Conservation (phyloP, 2,888 invertebrate species). For the Amphipyra tragopoginis region DNA sequence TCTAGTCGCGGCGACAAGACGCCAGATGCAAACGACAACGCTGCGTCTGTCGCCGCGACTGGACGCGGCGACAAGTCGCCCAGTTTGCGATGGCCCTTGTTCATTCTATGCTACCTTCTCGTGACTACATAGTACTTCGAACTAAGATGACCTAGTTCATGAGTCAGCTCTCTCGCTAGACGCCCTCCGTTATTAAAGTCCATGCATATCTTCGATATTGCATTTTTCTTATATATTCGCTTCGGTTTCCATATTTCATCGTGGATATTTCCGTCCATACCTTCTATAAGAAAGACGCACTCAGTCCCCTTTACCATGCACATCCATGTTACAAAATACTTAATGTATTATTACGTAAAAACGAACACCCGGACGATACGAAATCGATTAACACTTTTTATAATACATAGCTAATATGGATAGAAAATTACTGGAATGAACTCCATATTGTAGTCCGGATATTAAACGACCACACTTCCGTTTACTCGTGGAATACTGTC, state of each 20-base stretch:
- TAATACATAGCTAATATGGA: slow-evolving; percentile 4
- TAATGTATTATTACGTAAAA: no score
- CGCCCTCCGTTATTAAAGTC: slow-evolving; percentile 19
- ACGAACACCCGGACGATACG: no score
- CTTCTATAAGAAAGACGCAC: no score
- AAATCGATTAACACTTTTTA: slow-evolving; percentile 10
- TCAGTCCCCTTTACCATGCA: no score
- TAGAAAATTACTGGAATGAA: slow-evolving; percentile 30
- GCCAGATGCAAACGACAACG: no score
- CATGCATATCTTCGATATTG: slow-evolving; percentile 28
- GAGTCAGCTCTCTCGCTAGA: slow-evolving; percentile 13
- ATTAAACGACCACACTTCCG: slow-evolving; percentile 43
- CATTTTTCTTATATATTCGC: slow-evolving; percentile 23
- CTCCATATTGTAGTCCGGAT: slow-evolving; percentile 34
- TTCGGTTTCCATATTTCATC: no score
- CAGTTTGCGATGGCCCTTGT: no score
- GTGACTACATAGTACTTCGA: not conserved
- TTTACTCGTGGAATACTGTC: slow-evolving; percentile 1
- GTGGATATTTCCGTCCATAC: no score
- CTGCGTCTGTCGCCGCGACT: no score
- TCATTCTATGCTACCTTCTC: slow-evolving; percentile 2
- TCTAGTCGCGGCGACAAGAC: no score
- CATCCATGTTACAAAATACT: no score
- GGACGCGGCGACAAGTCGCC: no score
- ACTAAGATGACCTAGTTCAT: slow-evolving; percentile 34